These are phyloP conservation scores for Pelochelys cantorii DNA, from an alignment of 2,797 vertebrate genomes.

Conservation along the genomic window DNA sequence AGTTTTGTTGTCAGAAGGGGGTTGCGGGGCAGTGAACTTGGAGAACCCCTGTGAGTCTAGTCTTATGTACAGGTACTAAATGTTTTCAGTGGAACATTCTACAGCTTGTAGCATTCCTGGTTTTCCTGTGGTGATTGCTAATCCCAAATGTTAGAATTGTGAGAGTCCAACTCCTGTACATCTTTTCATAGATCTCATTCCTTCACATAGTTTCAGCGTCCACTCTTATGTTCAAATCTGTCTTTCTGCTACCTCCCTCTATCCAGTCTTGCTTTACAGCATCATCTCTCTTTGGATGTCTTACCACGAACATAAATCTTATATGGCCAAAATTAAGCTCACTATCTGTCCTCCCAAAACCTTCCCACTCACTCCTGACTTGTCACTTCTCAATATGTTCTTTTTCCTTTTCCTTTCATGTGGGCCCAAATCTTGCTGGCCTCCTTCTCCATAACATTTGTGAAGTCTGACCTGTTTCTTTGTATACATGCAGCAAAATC, in stretches of 20 bases:
- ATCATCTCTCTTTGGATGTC: not conserved
- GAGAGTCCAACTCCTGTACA: not conserved
- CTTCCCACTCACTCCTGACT: not conserved
- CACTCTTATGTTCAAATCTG: not conserved
- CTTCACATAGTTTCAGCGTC: not conserved
- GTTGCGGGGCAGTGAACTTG: too few species aligned
- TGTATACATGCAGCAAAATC: not conserved
- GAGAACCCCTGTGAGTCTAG: not conserved
- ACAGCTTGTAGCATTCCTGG: not conserved
- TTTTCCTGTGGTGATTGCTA: not conserved
- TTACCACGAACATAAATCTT: not conserved
- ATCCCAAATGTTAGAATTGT: not conserved
- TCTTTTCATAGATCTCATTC: not conserved
- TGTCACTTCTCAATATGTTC: not conserved
- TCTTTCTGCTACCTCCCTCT: not conserved
- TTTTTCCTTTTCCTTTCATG: not conserved
- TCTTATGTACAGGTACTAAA: rapidly evolving
- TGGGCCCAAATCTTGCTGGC: not conserved
- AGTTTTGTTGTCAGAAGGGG: too few species aligned
- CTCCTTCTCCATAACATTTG: not conserved
- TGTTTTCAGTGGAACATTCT: not conserved
- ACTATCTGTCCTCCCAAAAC: not conserved
- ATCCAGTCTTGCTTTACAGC: not conserved
- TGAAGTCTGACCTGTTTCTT: not conserved
- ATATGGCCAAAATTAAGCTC: not conserved